Conservation (phyloP, 2,113 vertebrate species). For the Bombycilla garrulus region DNA sequence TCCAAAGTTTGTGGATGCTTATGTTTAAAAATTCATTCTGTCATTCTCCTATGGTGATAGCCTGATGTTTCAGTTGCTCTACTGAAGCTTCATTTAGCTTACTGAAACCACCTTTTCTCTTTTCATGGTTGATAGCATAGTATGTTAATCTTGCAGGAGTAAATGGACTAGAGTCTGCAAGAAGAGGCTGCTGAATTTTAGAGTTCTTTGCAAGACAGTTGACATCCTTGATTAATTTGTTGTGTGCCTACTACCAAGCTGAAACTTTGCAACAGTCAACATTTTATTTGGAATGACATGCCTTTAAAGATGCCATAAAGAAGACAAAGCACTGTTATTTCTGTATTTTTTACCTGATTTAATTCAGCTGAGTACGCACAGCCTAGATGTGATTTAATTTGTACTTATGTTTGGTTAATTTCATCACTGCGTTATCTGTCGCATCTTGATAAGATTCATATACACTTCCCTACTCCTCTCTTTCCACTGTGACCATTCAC, state of each 20-base stretch:
- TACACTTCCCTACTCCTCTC: background rate
- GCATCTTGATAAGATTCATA: background rate
- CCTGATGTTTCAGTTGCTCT: background rate
- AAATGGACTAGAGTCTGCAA: background rate
- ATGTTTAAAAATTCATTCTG: background rate
- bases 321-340: background rate
- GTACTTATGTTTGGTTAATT: background rate
- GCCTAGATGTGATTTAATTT: background rate
- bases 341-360: background rate
- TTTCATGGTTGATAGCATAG: background rate
- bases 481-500: background rate
- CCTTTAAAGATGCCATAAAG: background rate
- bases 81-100: background rate
- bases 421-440: background rate
- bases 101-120: background rate
- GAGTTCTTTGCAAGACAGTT: background rate
- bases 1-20: background rate
- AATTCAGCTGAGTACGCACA: background rate
- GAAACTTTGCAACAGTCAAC: background rate
- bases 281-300: background rate
- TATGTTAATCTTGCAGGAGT: background rate
- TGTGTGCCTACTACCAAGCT: background rate
- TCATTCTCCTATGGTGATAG: background rate
- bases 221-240: background rate
- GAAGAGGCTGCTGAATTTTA: background rate